Base-by-base conservation (phyloP, 2,113 vertebrate genomes). In the Hemiscyllium ocellatum region DNA sequence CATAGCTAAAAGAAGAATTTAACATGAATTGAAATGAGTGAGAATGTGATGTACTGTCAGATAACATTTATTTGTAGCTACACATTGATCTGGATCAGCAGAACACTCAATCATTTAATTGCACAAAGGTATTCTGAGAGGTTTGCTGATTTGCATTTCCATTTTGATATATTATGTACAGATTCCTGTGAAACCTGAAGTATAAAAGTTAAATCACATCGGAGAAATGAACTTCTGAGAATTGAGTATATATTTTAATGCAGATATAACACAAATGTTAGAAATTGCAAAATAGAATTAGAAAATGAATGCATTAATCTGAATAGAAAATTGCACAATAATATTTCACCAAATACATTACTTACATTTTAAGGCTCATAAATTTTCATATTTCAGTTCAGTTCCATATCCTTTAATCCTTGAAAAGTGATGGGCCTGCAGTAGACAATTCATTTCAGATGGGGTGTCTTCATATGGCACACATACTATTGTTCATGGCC, bases 311-410 rank as follows among this genome's bases (percentile, higher is more conserved):
- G 52, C 52, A 93, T 22, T 33, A 93, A 37, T 93, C 15, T 66
- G 61, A 93, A 93, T 37, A 37, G 61, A 6, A 93, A 66, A 93
- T 93, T 66, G n/a, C 13, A 93, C 17, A 66, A 33, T 42, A 65
- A 66, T 20, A 93, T 66, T 93, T 68, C 68, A 93, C 3, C n/a
- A 93, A 93, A 93, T 93, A 37, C 56, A 91, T 93, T 37, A 66
- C 66, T 93, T 93, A 93, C 66, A 42, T 66, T 93, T 61, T n/a
- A 68, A 66, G 86, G 19, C 6, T 20, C 37, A 5, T 66, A 33
- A 93, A 93, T 33, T 65, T 93, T 33, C n/a, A 37, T 37, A 37
- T 66, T 68, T 13, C 29, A 76, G 72, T 76, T 10, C 72, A 76
- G 70, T 72, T 72, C 19, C 4, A 26, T 26, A 22, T 72, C 70